These are phyloP conservation scores for Zygogramma bicolorata DNA, from an alignment of 2,888 invertebrate genomes.

Conservation along the genomic window DNA sequence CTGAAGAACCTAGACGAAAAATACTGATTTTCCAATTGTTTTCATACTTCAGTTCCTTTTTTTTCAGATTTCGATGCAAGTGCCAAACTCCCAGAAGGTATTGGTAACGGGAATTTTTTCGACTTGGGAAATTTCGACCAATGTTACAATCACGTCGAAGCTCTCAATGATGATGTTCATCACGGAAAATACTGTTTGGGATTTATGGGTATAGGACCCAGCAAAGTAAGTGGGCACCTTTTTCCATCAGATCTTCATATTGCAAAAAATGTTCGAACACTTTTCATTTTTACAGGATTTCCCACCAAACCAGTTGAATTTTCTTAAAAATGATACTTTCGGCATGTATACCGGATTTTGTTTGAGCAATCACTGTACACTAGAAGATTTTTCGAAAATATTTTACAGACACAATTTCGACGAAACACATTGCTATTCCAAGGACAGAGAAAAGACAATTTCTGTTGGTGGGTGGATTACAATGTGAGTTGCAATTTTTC, in stretches of 20 bases:
- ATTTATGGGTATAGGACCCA: background rate
- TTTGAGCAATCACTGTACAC: no score
- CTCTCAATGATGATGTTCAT: background rate
- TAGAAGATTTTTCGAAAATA: background rate
- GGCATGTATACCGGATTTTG: no score
- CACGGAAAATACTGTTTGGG: background rate
- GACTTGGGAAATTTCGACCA: background rate
- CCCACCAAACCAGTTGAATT: background rate
- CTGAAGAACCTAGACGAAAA: no score
- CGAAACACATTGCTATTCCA: background rate
- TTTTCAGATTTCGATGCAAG: no score
- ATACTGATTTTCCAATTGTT: no score
- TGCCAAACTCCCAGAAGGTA: background rate
- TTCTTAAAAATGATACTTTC: no score
- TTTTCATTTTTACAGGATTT: background rate
- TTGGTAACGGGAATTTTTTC: background rate
- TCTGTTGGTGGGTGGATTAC: background rate
- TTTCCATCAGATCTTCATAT: no score
- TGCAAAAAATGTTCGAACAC: no score
- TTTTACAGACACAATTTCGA: background rate
- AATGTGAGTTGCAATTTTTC: no score
- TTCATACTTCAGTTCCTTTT: no score
- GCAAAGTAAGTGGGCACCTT: background rate
- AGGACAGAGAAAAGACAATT: no score
- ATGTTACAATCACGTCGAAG: background rate